Conservation (phyloP, 2,797 vertebrate species). For the Rhinophrynus dorsalis region DNA sequence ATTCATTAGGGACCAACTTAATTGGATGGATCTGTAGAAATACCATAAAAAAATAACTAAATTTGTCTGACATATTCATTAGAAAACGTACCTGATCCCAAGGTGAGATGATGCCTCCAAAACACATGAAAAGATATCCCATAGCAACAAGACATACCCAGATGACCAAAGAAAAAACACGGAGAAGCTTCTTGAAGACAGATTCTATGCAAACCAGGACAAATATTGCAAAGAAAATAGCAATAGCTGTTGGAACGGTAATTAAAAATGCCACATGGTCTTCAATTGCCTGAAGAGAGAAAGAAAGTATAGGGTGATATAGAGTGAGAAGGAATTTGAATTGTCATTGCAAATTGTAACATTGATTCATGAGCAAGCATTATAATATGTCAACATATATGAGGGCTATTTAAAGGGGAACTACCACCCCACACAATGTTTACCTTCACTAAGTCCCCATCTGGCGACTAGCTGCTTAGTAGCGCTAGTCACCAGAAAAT, state of each 20-base stretch:
- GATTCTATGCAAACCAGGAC: slow-evolving; percentile 95
- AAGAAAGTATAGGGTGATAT: background rate
- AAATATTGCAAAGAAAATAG: slow-evolving; percentile 96
- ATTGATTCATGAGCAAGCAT: background rate
- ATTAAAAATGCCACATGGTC: slow-evolving; percentile 94
- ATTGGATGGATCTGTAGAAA: no score
- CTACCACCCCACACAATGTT: no score
- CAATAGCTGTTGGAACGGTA: slow-evolving; percentile 92
- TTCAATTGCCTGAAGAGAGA: slow-evolving; percentile 77
- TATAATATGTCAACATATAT: background rate
- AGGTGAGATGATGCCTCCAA: slow-evolving; percentile 90
- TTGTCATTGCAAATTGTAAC: background rate
- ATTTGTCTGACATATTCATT: no score
- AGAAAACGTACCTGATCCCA: slow-evolving; percentile 92
- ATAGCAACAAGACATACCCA: slow-evolving; percentile 93
- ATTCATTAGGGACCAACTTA: no score
- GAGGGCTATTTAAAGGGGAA: no score
- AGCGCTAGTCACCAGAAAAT: no score
- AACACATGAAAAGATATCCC: slow-evolving; percentile 98
- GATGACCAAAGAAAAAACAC: slow-evolving; percentile 90
- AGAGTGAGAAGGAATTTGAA: background rate
- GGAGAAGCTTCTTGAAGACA: slow-evolving; percentile 93
- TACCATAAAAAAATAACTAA: no score
- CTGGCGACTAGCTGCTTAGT: no score
- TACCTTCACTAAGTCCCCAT: no score